Evolutionary conservation across 1,140 invertebrate species (phyloP).

Genomic region (Drosophila ficusphila): DNA sequence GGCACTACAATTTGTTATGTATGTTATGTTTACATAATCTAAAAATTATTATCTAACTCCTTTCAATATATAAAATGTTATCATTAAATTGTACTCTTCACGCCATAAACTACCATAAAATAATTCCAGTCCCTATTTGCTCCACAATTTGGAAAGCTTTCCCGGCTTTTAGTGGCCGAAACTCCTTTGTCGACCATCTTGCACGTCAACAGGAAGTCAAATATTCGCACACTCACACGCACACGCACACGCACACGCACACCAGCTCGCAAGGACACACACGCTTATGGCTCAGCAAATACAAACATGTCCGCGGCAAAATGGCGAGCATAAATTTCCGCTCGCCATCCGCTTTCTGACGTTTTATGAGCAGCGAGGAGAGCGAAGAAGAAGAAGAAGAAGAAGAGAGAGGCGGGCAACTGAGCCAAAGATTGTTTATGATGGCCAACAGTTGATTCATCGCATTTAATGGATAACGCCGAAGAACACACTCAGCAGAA

Average conservation of each 20-base stretch:
- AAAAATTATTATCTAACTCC: too few species aligned
- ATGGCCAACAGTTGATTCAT: conserved; percentile 77
- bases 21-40: too few species aligned
- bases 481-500: conserved; percentile 61
- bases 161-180: conserved; percentile 23
- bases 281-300: conserved; percentile 15
- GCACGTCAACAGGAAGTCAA: conserved; percentile 73
- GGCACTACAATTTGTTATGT: too few species aligned
- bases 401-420: conserved; percentile 7
- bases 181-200: conserved; percentile 49
- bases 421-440: conserved; percentile 77
- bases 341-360: conserved; percentile 52
- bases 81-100: too few species aligned
- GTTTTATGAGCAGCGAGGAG: conserved; percentile 57
- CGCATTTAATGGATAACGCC: conserved; percentile 78
- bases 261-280: conserved; percentile 5
- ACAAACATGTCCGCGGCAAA: conserved; percentile 50
- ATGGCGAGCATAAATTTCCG: conserved; percentile 78
- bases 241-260: conserved; percentile 39
- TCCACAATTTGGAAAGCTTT: neutral
- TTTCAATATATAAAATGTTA: too few species aligned
- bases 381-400: too few species aligned
- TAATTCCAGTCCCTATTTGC: neutral
- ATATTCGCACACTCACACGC: conserved; percentile 40
- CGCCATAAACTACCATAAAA: neutral